Conservation (phyloP, 2,113 vertebrate species). For the Theropithecus gelada region DNA sequence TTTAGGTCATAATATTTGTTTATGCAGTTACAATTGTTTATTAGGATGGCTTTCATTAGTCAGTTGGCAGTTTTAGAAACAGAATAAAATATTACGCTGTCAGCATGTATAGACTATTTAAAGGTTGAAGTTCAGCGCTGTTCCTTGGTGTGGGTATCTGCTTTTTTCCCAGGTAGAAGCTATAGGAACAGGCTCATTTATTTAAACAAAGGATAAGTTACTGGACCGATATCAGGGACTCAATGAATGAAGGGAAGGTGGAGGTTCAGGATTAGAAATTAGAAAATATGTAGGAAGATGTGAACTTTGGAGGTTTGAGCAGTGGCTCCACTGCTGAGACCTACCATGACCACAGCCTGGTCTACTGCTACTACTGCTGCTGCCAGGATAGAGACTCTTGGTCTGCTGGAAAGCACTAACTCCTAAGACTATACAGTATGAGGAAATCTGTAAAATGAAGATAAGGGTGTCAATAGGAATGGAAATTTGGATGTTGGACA, state of each 20-base stretch:
- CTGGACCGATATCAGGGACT: background rate
- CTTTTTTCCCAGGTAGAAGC: background rate
- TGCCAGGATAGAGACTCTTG: too few relatives aligned
- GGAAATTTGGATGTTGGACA: background rate
- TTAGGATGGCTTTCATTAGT: background rate
- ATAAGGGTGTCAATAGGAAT: background rate
- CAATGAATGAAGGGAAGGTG: background rate
- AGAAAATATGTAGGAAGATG: background rate
- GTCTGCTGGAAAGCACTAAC: background rate
- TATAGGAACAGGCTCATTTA: background rate
- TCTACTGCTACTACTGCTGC: background rate
- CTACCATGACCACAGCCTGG: background rate
- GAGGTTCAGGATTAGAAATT: background rate
- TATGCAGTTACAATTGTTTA: background rate
- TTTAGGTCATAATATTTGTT: background rate
- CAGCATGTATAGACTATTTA: background rate
- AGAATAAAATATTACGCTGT: background rate
- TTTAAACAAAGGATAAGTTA: background rate
- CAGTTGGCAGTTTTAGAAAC: background rate
- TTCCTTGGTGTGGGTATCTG: background rate
- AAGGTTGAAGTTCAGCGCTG: background rate
- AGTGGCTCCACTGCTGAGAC: background rate
- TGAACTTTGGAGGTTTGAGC: background rate
- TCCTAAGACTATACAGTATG: background rate
- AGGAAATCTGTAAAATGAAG: background rate